Percentiles rank a stretch among this genome's conserved stretches.
phyloP scores from a whole-genome alignment of 2,888 invertebrate species.

The Alentia gelatinosa region DNA sequence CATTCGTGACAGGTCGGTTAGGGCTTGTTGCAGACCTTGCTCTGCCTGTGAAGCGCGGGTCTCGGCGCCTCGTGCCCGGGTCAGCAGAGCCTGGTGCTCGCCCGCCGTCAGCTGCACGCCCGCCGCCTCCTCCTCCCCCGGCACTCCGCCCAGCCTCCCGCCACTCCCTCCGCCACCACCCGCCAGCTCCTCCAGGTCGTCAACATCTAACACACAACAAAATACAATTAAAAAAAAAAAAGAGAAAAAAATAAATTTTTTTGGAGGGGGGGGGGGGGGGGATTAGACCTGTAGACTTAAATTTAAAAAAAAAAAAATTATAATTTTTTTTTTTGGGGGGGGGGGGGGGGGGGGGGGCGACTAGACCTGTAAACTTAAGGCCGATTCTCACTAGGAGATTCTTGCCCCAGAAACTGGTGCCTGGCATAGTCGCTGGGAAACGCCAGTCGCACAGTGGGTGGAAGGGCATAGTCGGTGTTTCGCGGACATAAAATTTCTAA shows the following conservation, averaged over 20 bases:
- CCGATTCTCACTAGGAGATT: too few relatives aligned
- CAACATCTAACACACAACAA: constrained; percentile 50
- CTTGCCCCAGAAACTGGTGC: too few relatives aligned
- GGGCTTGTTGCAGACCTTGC: constrained; percentile 50
- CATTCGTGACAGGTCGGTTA: constrained; percentile 57
- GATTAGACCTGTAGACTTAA: background rate
- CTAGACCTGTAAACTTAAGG: too few relatives aligned
- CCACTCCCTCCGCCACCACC: background rate
- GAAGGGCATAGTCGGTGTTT: too few relatives aligned
- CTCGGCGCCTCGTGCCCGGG: constrained; percentile 50
- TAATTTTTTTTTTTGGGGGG: too few relatives aligned
- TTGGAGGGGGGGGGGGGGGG: background rate
- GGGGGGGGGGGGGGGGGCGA: too few relatives aligned
- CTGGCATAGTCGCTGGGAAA: too few relatives aligned
- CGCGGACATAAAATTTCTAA: too few relatives aligned
- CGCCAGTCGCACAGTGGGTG: too few relatives aligned
- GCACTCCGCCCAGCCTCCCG: background rate
- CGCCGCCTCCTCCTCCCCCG: background rate
- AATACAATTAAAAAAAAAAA: background rate
- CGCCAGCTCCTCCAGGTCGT: constrained; percentile 13
- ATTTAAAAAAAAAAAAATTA: background rate
- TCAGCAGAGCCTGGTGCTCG: constrained; percentile 53
- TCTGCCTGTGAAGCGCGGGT: constrained; percentile 49
- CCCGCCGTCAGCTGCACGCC: background rate
- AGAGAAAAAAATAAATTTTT: background rate